A percentile compares a stretch with the other conserved stretches of the same genome.
These are phyloP conservation scores for Luperina testacea DNA, from an alignment of 2,888 invertebrate genomes.

Conservation along the genomic window DNA sequence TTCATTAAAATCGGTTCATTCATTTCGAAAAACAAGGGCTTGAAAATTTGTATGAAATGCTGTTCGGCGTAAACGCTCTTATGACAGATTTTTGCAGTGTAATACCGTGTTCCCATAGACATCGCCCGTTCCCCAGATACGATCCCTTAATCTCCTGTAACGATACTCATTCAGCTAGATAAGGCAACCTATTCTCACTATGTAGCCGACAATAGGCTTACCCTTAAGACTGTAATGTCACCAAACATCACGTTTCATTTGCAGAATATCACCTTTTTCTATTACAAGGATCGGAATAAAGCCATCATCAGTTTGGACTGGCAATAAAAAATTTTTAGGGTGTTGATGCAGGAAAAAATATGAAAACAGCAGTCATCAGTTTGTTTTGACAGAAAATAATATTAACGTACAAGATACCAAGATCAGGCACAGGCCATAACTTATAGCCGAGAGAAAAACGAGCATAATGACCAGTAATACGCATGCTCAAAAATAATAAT, in stretches of 20 bases:
- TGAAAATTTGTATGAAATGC: too few relatives aligned
- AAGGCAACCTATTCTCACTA: background rate
- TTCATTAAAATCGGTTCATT: too few relatives aligned
- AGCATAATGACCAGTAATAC: background rate
- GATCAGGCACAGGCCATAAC: too few relatives aligned
- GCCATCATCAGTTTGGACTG: background rate
- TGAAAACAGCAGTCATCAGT: background rate
- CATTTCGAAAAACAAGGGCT: too few relatives aligned
- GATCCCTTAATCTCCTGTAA: conserved; percentile 9
- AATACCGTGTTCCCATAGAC: background rate
- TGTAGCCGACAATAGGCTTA: conserved; percentile 10
- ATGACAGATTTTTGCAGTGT: too few relatives aligned
- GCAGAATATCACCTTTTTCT: conserved; percentile 17
- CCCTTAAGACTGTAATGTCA: conserved; percentile 1
- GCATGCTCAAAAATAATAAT: background rate
- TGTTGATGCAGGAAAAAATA: background rate
- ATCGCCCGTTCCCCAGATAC: background rate
- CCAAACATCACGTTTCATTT: conserved; percentile 42
- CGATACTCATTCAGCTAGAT: conserved; percentile 2
- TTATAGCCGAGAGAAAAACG: background rate
- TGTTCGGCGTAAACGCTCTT: too few relatives aligned
- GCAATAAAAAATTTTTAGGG: background rate
- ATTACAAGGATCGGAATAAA: conserved; percentile 16
- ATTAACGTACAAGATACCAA: background rate
- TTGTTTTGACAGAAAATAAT: background rate